phyloP scores from a whole-genome alignment of 2,888 invertebrate genomes.

The Clepsis dumicolana region DNA sequence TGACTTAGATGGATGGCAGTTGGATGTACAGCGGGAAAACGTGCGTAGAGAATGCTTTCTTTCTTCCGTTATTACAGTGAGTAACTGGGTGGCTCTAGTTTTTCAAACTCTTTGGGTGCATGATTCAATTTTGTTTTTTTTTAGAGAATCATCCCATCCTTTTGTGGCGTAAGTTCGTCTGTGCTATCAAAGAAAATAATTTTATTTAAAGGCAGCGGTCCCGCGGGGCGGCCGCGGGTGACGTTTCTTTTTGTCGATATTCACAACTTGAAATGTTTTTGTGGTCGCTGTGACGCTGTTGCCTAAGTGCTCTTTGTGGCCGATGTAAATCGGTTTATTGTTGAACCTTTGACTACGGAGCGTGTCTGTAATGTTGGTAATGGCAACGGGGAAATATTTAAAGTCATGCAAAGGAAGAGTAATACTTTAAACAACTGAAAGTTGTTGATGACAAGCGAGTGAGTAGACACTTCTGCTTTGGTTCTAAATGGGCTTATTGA shows the following conservation, averaged over 20 bases:
- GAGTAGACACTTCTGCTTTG: no score
- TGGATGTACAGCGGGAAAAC: neutral
- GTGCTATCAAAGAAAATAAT: neutral
- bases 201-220: neutral
- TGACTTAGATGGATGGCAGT: slow-evolving; percentile 21
- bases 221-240: neutral
- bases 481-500: no score
- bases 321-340: neutral
- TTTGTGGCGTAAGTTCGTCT: neutral
- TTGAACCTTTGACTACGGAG: neutral
- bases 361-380: neutral
- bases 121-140: slow-evolving; percentile 1
- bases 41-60: neutral
- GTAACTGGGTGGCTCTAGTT: neutral
- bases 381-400: no score
- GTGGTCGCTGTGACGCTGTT: neutral
- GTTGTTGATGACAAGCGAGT: no score
- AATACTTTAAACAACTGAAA: no score
- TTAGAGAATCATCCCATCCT: neutral
- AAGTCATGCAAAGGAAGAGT: no score
- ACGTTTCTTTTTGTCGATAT: neutral
- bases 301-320: neutral
- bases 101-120: neutral
- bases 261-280: neutral
- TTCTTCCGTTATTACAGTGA: neutral